Percentiles rank a stretch among this genome's conserved stretches.
Conservation (phyloP, 2,797 vertebrate species). For the Chrosomus eos region DNA sequence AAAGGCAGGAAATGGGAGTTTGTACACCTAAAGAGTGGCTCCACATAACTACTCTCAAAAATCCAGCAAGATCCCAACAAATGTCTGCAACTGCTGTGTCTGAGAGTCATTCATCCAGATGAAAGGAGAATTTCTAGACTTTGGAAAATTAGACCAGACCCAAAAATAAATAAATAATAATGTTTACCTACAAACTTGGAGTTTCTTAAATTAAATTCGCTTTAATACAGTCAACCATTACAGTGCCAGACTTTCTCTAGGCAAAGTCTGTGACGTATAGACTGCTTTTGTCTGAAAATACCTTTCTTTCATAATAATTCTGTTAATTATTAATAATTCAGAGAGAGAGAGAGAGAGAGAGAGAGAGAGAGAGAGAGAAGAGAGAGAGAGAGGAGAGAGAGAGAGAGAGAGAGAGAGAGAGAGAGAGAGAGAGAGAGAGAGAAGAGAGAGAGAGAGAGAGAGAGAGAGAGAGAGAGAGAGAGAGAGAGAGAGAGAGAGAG, state of each 20-base stretch:
- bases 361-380: no score
- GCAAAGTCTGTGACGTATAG: constrained; percentile 52
- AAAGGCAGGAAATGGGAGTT: not conserved
- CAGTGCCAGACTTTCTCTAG: constrained; percentile 20
- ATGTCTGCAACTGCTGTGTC: constrained; percentile 8
- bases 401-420: no score
- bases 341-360: no score
- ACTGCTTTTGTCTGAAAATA: constrained; percentile 59
- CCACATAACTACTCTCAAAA: constrained; percentile 74
- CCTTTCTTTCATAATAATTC: constrained; percentile 62
- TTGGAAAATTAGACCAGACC: not conserved
- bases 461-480: no score
- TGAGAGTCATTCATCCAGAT: not conserved
- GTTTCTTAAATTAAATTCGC: not conserved
- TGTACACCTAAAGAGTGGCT: constrained; percentile 79
- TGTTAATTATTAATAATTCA: no score
- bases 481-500: not conserved
- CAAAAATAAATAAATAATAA: no score
- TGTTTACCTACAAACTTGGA: no score
- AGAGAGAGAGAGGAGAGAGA: no score
- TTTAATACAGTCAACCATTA: not conserved
- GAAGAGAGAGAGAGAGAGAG: no score
- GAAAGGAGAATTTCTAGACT: not conserved
- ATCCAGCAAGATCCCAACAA: constrained; percentile 75
- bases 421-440: no score